Evolutionary conservation across 2,888 invertebrate genomes (phyloP).

Genomic region (Pollenia angustigena): DNA sequence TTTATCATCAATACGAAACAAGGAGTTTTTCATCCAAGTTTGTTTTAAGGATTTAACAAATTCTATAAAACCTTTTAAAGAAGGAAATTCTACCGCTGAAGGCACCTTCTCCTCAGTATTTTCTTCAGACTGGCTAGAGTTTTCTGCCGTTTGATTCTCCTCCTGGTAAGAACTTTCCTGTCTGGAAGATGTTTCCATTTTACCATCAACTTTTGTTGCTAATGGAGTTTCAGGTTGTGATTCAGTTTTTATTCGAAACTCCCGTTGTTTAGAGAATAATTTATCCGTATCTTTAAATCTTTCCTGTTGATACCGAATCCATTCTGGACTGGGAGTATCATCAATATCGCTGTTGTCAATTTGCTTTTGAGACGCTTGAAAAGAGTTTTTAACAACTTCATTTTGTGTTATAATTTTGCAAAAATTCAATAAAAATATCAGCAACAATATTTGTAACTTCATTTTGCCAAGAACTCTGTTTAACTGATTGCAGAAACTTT

Average conservation of each 20-base stretch:
- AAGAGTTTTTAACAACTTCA: too few relatives aligned
- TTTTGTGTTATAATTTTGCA: constrained; percentile 24
- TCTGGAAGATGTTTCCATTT: constrained; percentile 76
- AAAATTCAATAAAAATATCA: constrained; percentile 41
- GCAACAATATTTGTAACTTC: constrained; percentile 28
- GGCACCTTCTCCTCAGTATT: constrained; percentile 18
- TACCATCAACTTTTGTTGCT: not conserved
- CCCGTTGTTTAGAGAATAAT: constrained; percentile 31
- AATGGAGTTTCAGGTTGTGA: not conserved
- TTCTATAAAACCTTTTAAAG: constrained; percentile 80
- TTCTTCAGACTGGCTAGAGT: constrained; percentile 48
- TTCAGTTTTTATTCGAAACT: not conserved
- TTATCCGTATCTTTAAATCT: constrained; percentile 76
- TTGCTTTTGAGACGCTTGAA: not conserved
- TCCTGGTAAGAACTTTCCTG: constrained; percentile 22
- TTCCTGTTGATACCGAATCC: constrained; percentile 82
- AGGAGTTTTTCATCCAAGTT: constrained; percentile 79
- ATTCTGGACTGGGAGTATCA: constrained; percentile 80
- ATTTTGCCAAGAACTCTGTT: constrained; percentile 41
- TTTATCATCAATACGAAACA: constrained; percentile 81
- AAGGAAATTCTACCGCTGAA: constrained; percentile 76
- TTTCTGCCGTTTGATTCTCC: constrained; percentile 38
- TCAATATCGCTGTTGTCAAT: constrained; percentile 11
- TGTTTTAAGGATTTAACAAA: constrained; percentile 81
- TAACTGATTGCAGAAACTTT: constrained; percentile 48